phyloP scores from a whole-genome alignment of 2,888 invertebrate genomes.

The Congeria kusceri region DNA sequence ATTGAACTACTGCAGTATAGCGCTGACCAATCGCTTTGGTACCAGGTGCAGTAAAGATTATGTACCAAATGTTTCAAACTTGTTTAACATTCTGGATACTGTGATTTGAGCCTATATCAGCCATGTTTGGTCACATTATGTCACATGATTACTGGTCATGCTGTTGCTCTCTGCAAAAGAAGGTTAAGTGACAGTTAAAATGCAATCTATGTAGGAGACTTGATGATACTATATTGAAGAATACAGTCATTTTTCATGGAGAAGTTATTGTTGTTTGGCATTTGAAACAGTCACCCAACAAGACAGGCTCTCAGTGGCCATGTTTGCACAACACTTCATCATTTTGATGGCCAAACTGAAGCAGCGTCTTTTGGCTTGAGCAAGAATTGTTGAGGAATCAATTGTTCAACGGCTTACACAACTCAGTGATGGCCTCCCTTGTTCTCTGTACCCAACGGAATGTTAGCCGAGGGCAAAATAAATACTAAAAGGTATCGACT shows the following conservation, averaged over 20 bases:
- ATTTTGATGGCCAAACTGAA: background rate
- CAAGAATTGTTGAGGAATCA: background rate
- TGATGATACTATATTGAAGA: no score
- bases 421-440: background rate
- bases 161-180: no score
- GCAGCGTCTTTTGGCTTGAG: background rate
- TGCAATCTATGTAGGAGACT: no score
- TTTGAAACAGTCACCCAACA: background rate
- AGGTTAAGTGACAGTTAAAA: no score
- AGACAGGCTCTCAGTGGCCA: background rate
- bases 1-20: no score
- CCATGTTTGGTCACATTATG: no score
- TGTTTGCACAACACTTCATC: slow-evolving; percentile 3
- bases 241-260: background rate
- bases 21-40: no score
- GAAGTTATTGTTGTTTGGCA: background rate
- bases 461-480: background rate
- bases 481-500: slow-evolving; percentile 1
- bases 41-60: no score
- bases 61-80: no score
- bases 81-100: no score
- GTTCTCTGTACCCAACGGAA: background rate
- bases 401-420: background rate
- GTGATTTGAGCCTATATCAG: no score
- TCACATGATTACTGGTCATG: no score